Evolutionary conservation across 2,888 invertebrate genomes (phyloP), one percentile per base, ranked within the genome.

Genomic region (Rhodophaea formosa): DNA sequence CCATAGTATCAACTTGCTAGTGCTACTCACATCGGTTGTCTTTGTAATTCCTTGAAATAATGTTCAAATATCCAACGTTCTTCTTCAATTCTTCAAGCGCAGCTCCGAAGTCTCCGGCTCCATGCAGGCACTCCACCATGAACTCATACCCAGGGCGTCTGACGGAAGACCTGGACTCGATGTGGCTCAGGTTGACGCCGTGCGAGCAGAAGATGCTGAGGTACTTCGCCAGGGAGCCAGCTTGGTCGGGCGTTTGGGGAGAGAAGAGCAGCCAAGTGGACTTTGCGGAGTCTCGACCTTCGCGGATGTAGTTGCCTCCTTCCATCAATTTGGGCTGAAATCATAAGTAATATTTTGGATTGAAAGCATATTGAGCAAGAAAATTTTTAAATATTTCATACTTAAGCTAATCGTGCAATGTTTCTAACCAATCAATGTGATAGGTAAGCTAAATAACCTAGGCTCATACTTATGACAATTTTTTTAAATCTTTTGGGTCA

Each of bases 141-240:
- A 99, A 99, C 86, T 99, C 98, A 76, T 98, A 99, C 23, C 95
- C 94, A 12, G 92, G 94, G 42, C 94, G 92, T 61, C 97, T 93
- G 53, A 95, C 93, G 0, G 98, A 98, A 0, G 98, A 97, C 5
- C 91, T 92, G 0, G 98, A 99, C 83, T 99, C 99, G 61, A 99
- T 99, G 83, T 98, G 98, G 64, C 95, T 89, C 58, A 99, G 93
- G 83, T 98, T 98, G 14, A 99, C 95, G 53, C 92, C 92, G 65
- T 95, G 88, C 8, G 92, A 96, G 81, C 97, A 95, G 85, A 99
- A 99, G 23, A 98, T 94, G 77, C 95, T 95, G 60, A 99, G 92
- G 59, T 96, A 97, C 74, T 94, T 94, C 1, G 98, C 98, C 55
- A 99, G 90, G 1, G 97, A 95, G 1, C 99, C 99, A 1, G 97